Evolutionary conservation across 2,888 invertebrate genomes (phyloP), one percentile per base, ranked within the genome.

Genomic region (Stomorhina lunata): DNA sequence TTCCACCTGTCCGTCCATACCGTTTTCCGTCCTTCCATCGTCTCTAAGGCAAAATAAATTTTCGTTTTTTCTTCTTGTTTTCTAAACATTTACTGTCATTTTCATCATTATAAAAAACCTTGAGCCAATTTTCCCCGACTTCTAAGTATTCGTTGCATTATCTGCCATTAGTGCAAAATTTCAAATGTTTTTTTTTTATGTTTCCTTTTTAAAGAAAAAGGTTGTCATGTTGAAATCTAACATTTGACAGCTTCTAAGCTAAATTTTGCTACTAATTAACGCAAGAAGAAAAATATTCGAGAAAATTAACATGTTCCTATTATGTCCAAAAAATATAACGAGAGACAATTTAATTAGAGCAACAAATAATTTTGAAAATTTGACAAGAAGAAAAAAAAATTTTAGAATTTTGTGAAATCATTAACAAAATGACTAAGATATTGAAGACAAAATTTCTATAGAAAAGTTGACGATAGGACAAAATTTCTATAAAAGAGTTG

Each of bases 261-360:
- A 17, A 45, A 43, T 63, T 15, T 55, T 63, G 63, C 69, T 40
- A 53, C 69, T 71, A 78, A 78, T 78, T 78, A 78, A 37, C 75
- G 34, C n/a, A 20, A 34, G 71, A 55, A 4, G 34, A 5, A 40
- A 69, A 12, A 45, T 22, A 48, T 12, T 40, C 50, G 40, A 32
- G 22, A 29, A 65, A 32, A 29, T 32, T 6, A 43, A 66, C 48
- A 50, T 80, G 81, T 27, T 78, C 75, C 75, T 43, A 59, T 82
- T 75, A 53, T 79, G 82, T 79, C 79, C 65, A 71, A 71, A 75
- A 53, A 29, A 57, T 53, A 55, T n/a, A n/a, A n/a, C n/a, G 32
- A 72, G 34, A 76, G 76, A 81, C 72, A 61, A 68, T 81, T 81
- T 77, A 81, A 81, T 81, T 81, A 81, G 68, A 77, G n/a, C n/a